phyloP scores from a whole-genome alignment of 2,797 vertebrate genomes.

The Nannoperca australis region DNA sequence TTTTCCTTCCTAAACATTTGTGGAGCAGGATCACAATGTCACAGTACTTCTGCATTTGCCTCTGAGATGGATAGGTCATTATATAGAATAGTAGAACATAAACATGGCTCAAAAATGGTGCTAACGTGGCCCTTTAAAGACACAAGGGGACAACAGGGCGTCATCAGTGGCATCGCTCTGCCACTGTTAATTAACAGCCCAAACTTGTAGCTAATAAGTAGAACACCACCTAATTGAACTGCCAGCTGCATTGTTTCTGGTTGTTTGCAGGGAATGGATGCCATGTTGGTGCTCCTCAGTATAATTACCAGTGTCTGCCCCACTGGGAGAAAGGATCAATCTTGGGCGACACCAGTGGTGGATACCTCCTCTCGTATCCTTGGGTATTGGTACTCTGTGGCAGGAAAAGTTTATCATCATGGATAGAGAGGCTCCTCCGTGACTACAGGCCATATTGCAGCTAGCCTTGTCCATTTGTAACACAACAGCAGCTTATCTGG shows the following conservation, averaged over 20 bases:
- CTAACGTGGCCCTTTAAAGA: neutral
- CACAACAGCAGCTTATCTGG: constrained; percentile 55
- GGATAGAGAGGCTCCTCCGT: constrained; percentile 58
- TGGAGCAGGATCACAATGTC: neutral
- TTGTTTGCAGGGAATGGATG: constrained; percentile 69
- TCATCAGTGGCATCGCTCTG: constrained; percentile 25
- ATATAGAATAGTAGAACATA: neutral
- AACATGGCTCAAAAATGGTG: neutral
- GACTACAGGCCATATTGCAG: constrained; percentile 48
- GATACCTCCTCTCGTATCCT: constrained; percentile 59
- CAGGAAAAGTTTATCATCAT: constrained; percentile 67
- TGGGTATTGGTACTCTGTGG: constrained; percentile 58
- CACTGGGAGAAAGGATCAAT: constrained; percentile 70
- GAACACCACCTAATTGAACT: constrained; percentile 69
- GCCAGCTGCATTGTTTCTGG: constrained; percentile 64
- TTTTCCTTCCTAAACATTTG: neutral
- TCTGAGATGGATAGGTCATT: neutral
- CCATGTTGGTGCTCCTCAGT: constrained; percentile 56
- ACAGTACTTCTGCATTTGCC: neutral
- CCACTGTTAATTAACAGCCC: constrained; percentile 62
- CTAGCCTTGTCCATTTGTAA: constrained; percentile 56
- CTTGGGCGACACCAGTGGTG: constrained; percentile 59
- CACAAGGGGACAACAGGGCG: constrained; percentile 10
- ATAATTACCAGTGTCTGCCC: constrained; percentile 73
- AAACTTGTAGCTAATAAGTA: constrained; percentile 66